Conservation (phyloP, 2,888 invertebrate species). For the Conistra vaccinii region DNA sequence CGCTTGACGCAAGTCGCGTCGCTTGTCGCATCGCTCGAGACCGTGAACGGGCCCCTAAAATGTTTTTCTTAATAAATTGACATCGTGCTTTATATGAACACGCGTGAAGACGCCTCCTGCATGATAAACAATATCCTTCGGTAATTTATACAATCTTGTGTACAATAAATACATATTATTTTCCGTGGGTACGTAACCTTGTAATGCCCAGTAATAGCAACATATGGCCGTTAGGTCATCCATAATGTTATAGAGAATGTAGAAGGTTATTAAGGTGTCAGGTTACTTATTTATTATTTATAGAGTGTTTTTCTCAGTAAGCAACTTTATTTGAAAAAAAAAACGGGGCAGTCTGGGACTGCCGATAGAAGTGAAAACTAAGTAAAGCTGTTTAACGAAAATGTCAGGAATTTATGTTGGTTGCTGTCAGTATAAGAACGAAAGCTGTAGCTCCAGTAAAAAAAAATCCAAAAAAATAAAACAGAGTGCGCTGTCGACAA, state of each 20-base stretch:
- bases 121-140: conserved; percentile 21
- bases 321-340: too few relatives aligned
- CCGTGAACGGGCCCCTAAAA: not conserved
- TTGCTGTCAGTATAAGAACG: too few relatives aligned
- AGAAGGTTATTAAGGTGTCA: conserved; percentile 19
- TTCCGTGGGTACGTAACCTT: conserved; percentile 24
- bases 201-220: conserved; percentile 39
- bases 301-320: not conserved
- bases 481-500: too few relatives aligned
- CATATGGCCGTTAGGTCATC: conserved; percentile 9
- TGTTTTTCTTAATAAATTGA: conserved; percentile 11
- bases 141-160: conserved; percentile 41
- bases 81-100: conserved; percentile 14
- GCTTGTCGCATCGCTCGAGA: too few relatives aligned
- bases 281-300: not conserved
- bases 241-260: not conserved
- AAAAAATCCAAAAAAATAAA: too few relatives aligned
- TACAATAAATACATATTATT: conserved; percentile 41
- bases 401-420: too few relatives aligned
- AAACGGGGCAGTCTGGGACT: too few relatives aligned
- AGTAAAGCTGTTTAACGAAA: too few relatives aligned
- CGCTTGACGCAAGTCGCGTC: not conserved
- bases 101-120: not conserved
- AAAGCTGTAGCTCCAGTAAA: too few relatives aligned
- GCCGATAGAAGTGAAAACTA: too few relatives aligned